Evolutionary conservation across 2,797 vertebrate genomes (phyloP), one percentile per base, ranked within the genome.

Genomic region (Anniella stebbinsi): DNA sequence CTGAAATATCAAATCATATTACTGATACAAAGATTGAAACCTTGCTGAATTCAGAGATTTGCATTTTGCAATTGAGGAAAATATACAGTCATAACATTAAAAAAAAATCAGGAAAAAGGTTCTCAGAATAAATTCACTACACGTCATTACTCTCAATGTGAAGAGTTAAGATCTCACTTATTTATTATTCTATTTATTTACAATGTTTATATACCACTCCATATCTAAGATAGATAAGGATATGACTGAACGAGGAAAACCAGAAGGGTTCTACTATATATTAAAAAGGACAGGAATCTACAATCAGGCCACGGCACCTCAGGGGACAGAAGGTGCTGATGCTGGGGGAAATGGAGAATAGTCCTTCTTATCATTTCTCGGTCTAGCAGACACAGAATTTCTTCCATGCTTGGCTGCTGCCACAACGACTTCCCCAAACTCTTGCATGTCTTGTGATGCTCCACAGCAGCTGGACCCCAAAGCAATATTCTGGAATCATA

Each of bases 381-480:
- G 77, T 97, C 97, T 83, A 99, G 97, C 94, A 99, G 97, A 60
- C 98, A 97, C 92, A 99, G 92, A 87, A 99, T 93, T 83, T 98
- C 98, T 41, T 99, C 98, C 5, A 97, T 96, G 84, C 97, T 98
- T 0, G 98, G 97, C 96, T 99, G 98, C 96, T 98, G 98, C 99
- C 99, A 99, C 63, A 99, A 95, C 0, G 99, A 99, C 73, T 97
- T 97, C 41, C 98, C 99, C 80, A 99, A 96, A 91, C 98, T 98
- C 94, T 97, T 98, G 91, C 98, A 97, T 11, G 98, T 98, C 95
- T 98, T 99, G 93, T 99, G 98, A 93, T 99, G 98, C 91, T 99
- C 98, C 94, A 99, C 97, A 4, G 99, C 98, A 0, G 98, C 98
- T 0, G 98, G 97, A 67, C 99, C 99, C 99, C 99, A 99, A 1